phyloP scores from a whole-genome alignment of 1,140 invertebrate genomes.

The Ceratitis capitata region DNA sequence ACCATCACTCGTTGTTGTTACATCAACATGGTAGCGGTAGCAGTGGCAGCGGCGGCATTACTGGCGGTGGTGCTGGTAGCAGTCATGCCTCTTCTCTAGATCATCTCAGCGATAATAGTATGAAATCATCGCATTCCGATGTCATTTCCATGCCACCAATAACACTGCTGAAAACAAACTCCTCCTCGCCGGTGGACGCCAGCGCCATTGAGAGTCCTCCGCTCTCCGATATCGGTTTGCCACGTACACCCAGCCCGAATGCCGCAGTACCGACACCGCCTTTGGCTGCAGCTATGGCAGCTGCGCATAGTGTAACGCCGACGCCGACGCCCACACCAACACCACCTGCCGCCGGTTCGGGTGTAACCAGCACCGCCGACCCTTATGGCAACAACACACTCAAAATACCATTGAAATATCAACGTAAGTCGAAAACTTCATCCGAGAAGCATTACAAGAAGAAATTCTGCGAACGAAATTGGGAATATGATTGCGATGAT shows the following conservation, averaged over 20 bases:
- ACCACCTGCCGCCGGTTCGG: background rate
- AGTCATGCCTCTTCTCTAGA: slow-evolving; percentile 43
- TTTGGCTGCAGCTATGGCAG: slow-evolving; percentile 49
- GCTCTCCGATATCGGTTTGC: slow-evolving; percentile 69
- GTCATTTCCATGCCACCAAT: slow-evolving; percentile 47
- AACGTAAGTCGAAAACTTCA: slow-evolving; percentile 70
- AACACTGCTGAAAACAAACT: slow-evolving; percentile 54
- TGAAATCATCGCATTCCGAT: slow-evolving; percentile 52
- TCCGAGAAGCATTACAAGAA: slow-evolving; percentile 79
- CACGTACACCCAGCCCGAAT: slow-evolving; percentile 75
- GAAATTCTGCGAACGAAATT: slow-evolving; percentile 77
- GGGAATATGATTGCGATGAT: slow-evolving; percentile 69
- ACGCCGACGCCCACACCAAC: background rate
- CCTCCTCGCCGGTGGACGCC: slow-evolving; percentile 56
- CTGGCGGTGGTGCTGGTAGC: background rate
- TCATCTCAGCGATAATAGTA: slow-evolving; percentile 61
- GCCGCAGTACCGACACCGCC: slow-evolving; percentile 67
- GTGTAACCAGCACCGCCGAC: background rate
- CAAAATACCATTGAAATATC: slow-evolving; percentile 70
- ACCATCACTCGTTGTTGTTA: background rate
- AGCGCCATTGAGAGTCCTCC: slow-evolving; percentile 67
- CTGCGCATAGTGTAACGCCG: slow-evolving; percentile 40
- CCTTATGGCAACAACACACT: slow-evolving; percentile 39
- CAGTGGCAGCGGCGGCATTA: background rate
- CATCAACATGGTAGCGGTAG: background rate